phyloP scores from a whole-genome alignment of 2,113 vertebrate genomes.

The Diphyllodes magnificus region DNA sequence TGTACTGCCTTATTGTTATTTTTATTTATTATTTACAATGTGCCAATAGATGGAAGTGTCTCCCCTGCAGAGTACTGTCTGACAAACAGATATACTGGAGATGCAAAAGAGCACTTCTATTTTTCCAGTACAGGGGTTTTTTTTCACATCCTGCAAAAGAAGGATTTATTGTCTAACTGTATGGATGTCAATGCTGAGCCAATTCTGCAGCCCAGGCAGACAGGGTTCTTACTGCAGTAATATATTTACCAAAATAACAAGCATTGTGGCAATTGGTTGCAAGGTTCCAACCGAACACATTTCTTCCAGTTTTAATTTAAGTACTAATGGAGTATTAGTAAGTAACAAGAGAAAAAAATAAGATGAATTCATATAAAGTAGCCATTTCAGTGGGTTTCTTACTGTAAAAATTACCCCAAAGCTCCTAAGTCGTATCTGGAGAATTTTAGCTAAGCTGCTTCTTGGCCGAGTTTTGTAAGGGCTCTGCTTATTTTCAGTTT shows the following conservation, averaged over 20 bases:
- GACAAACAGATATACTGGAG: neutral
- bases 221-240: neutral
- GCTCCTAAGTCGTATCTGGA: neutral
- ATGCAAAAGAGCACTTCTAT: neutral
- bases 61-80: neutral
- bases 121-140: neutral
- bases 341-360: neutral
- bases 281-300: neutral
- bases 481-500: conserved; percentile 58
- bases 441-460: conserved; percentile 39
- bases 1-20: neutral
- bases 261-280: neutral
- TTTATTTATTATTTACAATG: neutral
- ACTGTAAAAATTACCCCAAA: neutral
- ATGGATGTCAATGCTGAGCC: neutral
- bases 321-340: neutral
- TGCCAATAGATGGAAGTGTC: neutral
- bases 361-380: neutral
- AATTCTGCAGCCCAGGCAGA: neutral
- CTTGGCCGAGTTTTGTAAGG: neutral
- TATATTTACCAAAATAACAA: neutral
- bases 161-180: neutral
- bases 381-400: neutral
- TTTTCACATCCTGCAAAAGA: neutral
- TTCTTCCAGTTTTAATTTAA: neutral